Evolutionary conservation across 2,797 vertebrate genomes (phyloP), one percentile per base, ranked within the genome.

Genomic region (Coranthus polyacanthus): DNA sequence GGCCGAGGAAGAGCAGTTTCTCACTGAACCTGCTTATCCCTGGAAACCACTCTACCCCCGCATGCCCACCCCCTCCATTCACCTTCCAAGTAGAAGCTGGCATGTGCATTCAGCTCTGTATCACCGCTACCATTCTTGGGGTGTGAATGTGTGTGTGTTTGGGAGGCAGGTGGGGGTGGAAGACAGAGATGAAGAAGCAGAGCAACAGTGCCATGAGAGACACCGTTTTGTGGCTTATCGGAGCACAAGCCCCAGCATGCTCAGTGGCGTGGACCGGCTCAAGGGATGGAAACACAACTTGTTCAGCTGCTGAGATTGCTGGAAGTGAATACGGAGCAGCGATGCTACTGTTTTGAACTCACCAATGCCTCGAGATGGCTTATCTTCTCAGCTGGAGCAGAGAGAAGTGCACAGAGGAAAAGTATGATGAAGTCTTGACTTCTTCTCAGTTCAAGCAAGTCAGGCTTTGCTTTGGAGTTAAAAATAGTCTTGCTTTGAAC

Each of bases 1-100:
- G 84, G 84, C 67, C 37, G 50, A 86, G 68, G 74, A 87, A 73
- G 75, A 86, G 81, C 66, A 38, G 79, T 85, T 88, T 83, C 76
- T 83, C 51, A 45, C 82, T 72, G 74, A 82, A 80, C 78, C 67
- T 47, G 52, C 76, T 84, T 77, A 83, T 82, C 83, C 85, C 68
- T 45, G 21, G 60, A 83, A 79, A 76, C 72, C 64, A 62, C 43
- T 59, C 37, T 50, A 34, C 5, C 32, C 45, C 52, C 36, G 9
- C 68, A 64, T 54, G 41, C 57, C 55, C 50, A 29, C 32, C 71
- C 16, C 21, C 20, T 59, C 20, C 21, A 16, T 39, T 61, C 71
- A 70, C 59, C 44, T 78, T 60, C 57, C 67, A 62, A 26, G 42
- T 22, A 44, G 57, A 78, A 44, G 13, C 51, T 72, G 66, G 58